Conservation (phyloP, 64 coral and sea anemone species). For the Orbicella faveolata region DNA sequence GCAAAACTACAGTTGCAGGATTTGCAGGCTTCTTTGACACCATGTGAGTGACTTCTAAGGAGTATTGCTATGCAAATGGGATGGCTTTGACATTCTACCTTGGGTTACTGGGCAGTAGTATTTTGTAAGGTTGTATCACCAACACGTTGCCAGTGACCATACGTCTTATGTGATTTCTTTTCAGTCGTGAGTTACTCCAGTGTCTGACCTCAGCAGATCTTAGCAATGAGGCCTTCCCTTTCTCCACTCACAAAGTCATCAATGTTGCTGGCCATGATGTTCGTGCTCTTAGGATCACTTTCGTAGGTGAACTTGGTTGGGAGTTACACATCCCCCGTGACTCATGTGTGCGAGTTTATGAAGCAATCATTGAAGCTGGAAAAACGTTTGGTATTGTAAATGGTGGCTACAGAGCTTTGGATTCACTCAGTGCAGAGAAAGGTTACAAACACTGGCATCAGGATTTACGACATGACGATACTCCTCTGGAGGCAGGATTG, state of each 20-base stretch:
- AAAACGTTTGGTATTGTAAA: slow-evolving; percentile 67
- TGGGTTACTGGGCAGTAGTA: too few relatives aligned
- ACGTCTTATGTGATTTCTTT: neutral
- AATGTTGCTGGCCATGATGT: slow-evolving; percentile 81
- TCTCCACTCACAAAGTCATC: slow-evolving; percentile 91
- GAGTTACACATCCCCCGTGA: slow-evolving; percentile 93
- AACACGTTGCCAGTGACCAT: neutral
- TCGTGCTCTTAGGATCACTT: slow-evolving; percentile 78
- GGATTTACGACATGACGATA: slow-evolving; percentile 95
- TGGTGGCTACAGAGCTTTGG: slow-evolving; percentile 93
- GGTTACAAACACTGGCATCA: slow-evolving; percentile 99
- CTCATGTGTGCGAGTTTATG: slow-evolving; percentile 90
- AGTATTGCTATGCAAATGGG: too few relatives aligned
- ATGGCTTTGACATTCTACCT: too few relatives aligned
- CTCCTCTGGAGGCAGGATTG: slow-evolving; percentile 88
- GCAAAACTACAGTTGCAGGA: too few relatives aligned
- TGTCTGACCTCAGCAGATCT: slow-evolving; percentile 66
- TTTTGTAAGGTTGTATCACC: neutral
- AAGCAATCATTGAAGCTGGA: slow-evolving; percentile 82
- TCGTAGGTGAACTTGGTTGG: slow-evolving; percentile 96
- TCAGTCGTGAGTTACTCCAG: slow-evolving; percentile 86
- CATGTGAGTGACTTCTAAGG: too few relatives aligned
- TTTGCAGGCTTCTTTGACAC: too few relatives aligned
- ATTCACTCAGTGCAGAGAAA: slow-evolving; percentile 94
- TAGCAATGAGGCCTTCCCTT: slow-evolving; percentile 79